Evolutionary conservation across 2,888 invertebrate species (phyloP), one percentile per base, ranked within the genome.

Genomic region (Phytoseiulus persimilis): DNA sequence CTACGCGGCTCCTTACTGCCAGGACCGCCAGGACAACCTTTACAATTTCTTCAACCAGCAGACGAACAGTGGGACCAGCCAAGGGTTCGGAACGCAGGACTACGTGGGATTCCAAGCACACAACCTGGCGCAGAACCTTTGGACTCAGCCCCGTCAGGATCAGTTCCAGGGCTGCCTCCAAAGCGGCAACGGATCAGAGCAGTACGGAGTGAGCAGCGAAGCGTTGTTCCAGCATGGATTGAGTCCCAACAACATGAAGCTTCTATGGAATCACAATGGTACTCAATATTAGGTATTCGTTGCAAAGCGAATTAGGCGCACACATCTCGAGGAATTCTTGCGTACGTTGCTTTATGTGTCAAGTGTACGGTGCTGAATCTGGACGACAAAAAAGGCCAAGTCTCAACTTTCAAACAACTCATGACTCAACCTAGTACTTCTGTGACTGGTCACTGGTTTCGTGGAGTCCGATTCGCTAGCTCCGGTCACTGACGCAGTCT

Each of bases 1-100:
- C 32, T 87, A 87, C 87, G 28, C 87, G 45, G n/a, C 87, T 31
- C 39, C 87, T 0, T 87, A 87, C 31, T 45, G 45, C 32, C 87
- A 87, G 23, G 87, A 87, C 39, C 87, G 45, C 23, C 32, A 87
- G 33, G 87, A 87, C 45, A 87, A 87, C 87, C 45, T 87, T 28
- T 87, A 87, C 33, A 39, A 33, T n/a, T 87, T 87, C 31, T 32
- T 87, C n/a, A 87, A 87, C n/a, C 31, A 83, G 14, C 87, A 87
- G 18, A 33, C 87, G 45, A 33, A 87, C 32, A 33, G 5, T 23
- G 65, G 65, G 65, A 31, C 84, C 14, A 45, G 39, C 31, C 87
- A 87, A 32, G 32, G 39, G n/a, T 33, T 87, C n/a, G 3, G n/a
- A 28, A 31, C 14, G 9, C 87, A 87, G 45, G 87, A 87, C 87